Conservation (phyloP, 2,113 vertebrate species). For the Campylomormyrus numenius region DNA sequence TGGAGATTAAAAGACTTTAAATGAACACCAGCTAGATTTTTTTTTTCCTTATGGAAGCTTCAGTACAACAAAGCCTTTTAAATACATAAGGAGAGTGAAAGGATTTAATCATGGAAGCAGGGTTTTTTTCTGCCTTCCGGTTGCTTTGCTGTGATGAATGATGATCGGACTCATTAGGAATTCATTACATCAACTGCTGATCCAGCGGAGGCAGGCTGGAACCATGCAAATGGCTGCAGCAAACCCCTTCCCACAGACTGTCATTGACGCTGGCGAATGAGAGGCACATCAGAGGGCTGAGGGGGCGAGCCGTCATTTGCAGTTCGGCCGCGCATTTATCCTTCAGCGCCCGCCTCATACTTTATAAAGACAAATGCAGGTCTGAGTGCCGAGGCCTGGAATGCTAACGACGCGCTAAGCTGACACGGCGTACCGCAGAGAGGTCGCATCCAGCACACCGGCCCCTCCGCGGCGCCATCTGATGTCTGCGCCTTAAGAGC, state of each 20-base stretch:
- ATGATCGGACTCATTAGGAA: conserved; percentile 35
- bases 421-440: background rate
- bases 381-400: conserved; percentile 7
- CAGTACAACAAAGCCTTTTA: conserved; percentile 12
- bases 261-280: conserved; percentile 19
- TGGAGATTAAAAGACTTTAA: background rate
- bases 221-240: conserved; percentile 27
- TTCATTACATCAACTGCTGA: conserved; percentile 38
- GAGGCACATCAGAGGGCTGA: conserved; percentile 41
- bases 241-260: background rate
- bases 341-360: conserved; percentile 50
- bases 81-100: conserved; percentile 37
- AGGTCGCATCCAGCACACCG: background rate
- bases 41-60: conserved; percentile 27
- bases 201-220: conserved; percentile 28
- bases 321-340: conserved; percentile 56
- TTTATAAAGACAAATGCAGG: conserved; percentile 58
- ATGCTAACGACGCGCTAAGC: conserved; percentile 44
- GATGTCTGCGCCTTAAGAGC: background rate
- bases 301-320: conserved; percentile 42
- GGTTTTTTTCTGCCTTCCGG: conserved; percentile 1
- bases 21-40: conserved; percentile 33
- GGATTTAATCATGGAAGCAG: background rate
- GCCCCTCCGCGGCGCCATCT: background rate
- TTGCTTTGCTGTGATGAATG: conserved; percentile 29